phyloP scores from a whole-genome alignment of 1,140 invertebrate species.

The Ctenoplectra terminalis region DNA sequence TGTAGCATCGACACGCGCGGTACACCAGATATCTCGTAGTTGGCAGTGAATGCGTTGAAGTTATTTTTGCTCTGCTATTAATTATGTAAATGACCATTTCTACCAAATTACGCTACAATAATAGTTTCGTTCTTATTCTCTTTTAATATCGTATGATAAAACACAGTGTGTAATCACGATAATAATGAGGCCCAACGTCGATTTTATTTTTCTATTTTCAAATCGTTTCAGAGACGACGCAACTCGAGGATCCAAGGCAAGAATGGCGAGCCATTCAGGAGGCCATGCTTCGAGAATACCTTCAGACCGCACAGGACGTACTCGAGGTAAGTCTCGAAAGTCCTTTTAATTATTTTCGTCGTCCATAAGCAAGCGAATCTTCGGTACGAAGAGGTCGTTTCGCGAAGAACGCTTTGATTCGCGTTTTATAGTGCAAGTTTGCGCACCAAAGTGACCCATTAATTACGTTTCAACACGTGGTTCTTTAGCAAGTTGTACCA shows the following conservation, averaged over 20 bases:
- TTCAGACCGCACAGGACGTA: slow-evolving; percentile 96
- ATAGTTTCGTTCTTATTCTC: too few relatives aligned
- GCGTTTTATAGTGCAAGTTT: background rate
- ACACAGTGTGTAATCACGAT: too few relatives aligned
- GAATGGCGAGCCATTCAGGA: slow-evolving; percentile 98
- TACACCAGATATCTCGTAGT: too few relatives aligned
- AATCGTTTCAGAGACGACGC: slow-evolving; percentile 92
- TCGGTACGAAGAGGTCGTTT: background rate
- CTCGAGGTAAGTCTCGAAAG: slow-evolving; percentile 89
- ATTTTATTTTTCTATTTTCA: background rate
- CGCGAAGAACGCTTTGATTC: background rate
- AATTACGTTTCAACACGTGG: background rate
- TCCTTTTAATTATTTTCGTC: background rate
- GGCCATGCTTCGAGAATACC: slow-evolving; percentile 97
- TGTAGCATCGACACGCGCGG: too few relatives aligned
- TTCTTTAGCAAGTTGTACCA: background rate
- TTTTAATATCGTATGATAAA: too few relatives aligned
- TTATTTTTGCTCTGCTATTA: too few relatives aligned
- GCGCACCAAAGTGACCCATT: background rate
- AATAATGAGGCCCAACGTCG: too few relatives aligned
- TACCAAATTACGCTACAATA: too few relatives aligned
- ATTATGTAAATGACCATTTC: too few relatives aligned
- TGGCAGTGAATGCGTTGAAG: too few relatives aligned
- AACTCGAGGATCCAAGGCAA: slow-evolving; percentile 96
- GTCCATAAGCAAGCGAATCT: background rate